phyloP scores from a whole-genome alignment of 37 sponge, comb jelly and placozoan genomes.

The Diacarnus erythraeanus region DNA sequence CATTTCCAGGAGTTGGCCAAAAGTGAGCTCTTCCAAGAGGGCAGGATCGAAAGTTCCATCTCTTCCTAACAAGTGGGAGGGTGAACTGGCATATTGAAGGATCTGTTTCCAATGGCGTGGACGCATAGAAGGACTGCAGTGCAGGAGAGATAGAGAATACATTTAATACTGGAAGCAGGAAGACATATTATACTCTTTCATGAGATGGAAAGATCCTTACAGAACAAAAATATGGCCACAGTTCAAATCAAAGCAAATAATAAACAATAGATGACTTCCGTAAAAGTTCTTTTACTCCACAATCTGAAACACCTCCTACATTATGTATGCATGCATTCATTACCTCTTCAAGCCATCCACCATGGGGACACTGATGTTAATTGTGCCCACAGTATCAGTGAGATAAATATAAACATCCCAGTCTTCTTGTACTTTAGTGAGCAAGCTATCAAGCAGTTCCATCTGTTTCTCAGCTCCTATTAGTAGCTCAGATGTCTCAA shows the following conservation, averaged over 20 bases:
- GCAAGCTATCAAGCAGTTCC: slow-evolving; percentile 35
- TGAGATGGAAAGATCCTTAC: no score
- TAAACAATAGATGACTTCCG: no score
- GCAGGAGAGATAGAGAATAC: background rate
- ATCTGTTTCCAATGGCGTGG: slow-evolving; percentile 97
- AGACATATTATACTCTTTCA: no score
- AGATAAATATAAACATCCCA: slow-evolving; percentile 52
- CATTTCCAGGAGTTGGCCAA: slow-evolving; percentile 49
- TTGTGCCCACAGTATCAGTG: background rate
- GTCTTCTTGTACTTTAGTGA: background rate
- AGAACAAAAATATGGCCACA: no score
- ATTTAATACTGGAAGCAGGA: background rate
- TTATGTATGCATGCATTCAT: no score
- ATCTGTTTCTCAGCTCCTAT: slow-evolving; percentile 32
- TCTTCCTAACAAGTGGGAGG: slow-evolving; percentile 18
- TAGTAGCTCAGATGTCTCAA: slow-evolving; percentile 39
- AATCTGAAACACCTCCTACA: no score
- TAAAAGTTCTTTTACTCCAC: no score
- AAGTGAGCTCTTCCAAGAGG: slow-evolving; percentile 44
- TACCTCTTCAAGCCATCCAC: slow-evolving; percentile 37
- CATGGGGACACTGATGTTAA: slow-evolving; percentile 25
- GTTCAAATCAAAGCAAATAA: no score
- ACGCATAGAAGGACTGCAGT: slow-evolving; percentile 65
- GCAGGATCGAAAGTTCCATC: slow-evolving; percentile 35
- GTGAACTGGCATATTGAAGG: slow-evolving; percentile 30